Percentiles rank a stretch among this genome's conserved stretches.
Conservation (phyloP, 1,140 invertebrate species). For the Nixonia krombeini region DNA sequence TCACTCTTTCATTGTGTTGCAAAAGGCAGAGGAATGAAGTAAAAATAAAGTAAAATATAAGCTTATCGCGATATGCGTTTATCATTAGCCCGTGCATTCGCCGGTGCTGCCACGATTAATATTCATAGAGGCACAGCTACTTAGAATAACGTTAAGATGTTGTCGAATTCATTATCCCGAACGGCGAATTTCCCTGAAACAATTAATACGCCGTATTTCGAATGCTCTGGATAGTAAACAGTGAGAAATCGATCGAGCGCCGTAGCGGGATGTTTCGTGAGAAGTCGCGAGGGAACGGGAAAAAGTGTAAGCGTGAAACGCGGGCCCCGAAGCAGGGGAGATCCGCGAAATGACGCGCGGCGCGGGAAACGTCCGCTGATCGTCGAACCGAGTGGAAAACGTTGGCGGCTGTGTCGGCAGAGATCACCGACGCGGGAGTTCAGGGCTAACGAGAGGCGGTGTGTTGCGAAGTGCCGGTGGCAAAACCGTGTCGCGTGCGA, state of each 20-base stretch:
- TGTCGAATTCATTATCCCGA: conserved; percentile 3
- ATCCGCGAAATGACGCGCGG: no score
- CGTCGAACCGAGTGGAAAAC: conserved; percentile 22
- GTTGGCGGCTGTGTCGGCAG: no score
- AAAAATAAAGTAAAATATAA: conserved; percentile 46
- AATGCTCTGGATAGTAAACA: no score
- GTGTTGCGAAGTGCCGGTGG: conserved; percentile 25
- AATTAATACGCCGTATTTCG: no score
- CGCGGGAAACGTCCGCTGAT: not conserved
- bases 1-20: no score
- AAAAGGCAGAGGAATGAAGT: no score
- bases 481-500: conserved; percentile 41
- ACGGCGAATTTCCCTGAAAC: not conserved
- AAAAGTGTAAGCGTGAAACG: no score
- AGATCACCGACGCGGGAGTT: conserved; percentile 17
- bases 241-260: no score
- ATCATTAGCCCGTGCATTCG: conserved; percentile 25
- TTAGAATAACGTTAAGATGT: conserved; percentile 44
- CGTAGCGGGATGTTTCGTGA: no score
- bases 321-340: no score
- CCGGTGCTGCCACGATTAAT: conserved; percentile 34
- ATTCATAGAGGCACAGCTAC: conserved; percentile 43
- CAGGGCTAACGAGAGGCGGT: conserved; percentile 15
- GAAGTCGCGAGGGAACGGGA: no score
- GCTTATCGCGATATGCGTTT: conserved; percentile 44